Base-by-base conservation (phyloP, 2,797 vertebrate species). In the Pyrocephalus nanus region DNA sequence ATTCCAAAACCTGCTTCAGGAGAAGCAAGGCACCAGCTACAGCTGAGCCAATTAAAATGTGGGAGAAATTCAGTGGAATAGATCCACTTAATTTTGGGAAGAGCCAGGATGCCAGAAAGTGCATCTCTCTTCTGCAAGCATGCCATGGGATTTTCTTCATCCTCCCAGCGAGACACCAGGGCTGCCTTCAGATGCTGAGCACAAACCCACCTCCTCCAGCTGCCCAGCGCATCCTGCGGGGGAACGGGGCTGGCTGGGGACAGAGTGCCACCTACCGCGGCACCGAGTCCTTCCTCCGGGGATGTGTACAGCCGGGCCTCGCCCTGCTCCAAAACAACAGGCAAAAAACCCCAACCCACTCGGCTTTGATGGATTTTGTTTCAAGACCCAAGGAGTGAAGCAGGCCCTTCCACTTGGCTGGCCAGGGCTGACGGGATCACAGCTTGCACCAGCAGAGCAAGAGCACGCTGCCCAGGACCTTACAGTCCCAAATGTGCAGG, bases 391-490 rank as follows among this genome's bases (percentile, higher is more conserved):
- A 64, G 43, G 34, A 32, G 42, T 38, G 22, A 26, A 71, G 9
- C 5, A 67, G 38, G 14, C 29, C 34, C 11, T 51, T 76, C 30
- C 64, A 14, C 16, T 50, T 15, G 9, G 38, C 36, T 60, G 34
- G 32, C 1, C 2, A 62, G 29, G 77, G 48, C 26, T 1, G 2
- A 54, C 0, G 1, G 43, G 10, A 74, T 15, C 27, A 30, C 43
- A 45, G 54, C 26, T 22, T 5, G 53, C 14, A 1, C 13, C 1
- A 0, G 29, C 5, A 22, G 25, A 19, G 32, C 3, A 9, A 58
- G 5, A 57, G 34, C n/a, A 26, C 1, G 5, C 47, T 2, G 2
- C 12, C 25, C 1, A 1, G 17, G 17, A 65, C 19, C 8, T 58
- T 26, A 32, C 1, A 11, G 22, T 27, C 25, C 55, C 53, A 75